phyloP scores from a whole-genome alignment of 2,113 vertebrate species.

The Suricata suricatta region DNA sequence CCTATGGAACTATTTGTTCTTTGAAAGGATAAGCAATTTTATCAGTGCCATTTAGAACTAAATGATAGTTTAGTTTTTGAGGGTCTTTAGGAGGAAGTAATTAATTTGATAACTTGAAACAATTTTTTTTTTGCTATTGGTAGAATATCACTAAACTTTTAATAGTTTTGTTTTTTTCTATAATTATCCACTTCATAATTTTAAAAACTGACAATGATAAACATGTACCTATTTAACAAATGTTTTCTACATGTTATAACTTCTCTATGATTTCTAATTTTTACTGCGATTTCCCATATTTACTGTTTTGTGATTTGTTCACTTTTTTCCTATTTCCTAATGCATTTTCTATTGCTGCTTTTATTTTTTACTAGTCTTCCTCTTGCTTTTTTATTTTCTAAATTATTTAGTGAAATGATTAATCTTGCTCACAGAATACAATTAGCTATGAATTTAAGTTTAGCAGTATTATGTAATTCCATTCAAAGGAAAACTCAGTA shows the following conservation, averaged over 20 bases:
- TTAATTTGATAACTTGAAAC: neutral
- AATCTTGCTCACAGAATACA: neutral
- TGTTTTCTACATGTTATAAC: neutral
- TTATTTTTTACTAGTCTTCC: neutral
- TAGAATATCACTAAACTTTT: neutral
- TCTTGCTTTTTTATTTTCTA: neutral
- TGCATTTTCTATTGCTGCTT: neutral
- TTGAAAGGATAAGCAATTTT: neutral
- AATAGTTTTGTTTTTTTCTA: neutral
- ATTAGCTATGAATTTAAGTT: neutral
- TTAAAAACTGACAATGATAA: neutral
- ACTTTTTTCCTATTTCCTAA: conserved; percentile 1
- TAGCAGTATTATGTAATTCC: neutral
- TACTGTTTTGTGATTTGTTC: neutral
- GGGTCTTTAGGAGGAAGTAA: neutral
- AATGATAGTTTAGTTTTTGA: neutral
- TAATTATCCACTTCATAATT: neutral
- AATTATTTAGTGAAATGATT: neutral
- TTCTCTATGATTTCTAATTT: neutral
- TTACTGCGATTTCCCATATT: neutral
- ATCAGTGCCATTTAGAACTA: neutral
- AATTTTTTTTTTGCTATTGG: neutral
- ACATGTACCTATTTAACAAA: neutral
- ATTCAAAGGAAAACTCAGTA: neutral
- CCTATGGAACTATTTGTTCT: neutral